Conservation (phyloP, 2,888 invertebrate species). For the Melinaea menophilus region DNA sequence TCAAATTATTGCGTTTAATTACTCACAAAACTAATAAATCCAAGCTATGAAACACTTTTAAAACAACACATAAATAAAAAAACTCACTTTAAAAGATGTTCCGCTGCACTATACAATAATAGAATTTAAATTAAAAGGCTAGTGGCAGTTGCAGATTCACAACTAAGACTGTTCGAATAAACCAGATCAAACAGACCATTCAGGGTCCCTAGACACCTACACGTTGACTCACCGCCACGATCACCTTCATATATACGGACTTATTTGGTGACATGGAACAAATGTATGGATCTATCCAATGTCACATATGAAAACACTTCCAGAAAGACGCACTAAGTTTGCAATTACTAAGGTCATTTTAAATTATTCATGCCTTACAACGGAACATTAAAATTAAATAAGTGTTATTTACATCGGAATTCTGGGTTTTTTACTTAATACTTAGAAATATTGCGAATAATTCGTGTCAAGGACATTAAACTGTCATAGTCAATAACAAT, state of each 20-base stretch:
- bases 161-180: conserved; percentile 56
- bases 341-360: conserved; percentile 11
- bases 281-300: conserved; percentile 60
- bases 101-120: conserved; percentile 5
- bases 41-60: no score
- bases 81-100: not conserved
- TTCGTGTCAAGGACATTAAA: conserved; percentile 11
- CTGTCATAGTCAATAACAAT: conserved; percentile 8
- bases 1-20: no score
- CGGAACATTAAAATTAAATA: no score
- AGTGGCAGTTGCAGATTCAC: conserved; percentile 45
- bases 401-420: not conserved
- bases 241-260: conserved; percentile 73
- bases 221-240: conserved; percentile 64
- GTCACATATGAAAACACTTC: conserved; percentile 36
- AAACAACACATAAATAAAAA: not conserved
- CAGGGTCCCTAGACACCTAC: conserved; percentile 60
- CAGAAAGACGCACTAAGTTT: conserved; percentile 10
- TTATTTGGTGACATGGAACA: conserved; percentile 71
- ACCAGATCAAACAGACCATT: conserved; percentile 42
- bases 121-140: conserved; percentile 16
- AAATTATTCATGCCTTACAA: not conserved
- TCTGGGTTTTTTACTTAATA: not conserved
- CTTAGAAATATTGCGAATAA: conserved; percentile 1
- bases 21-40: no score